phyloP scores from a whole-genome alignment of 1,140 invertebrate genomes.

The Neodiprion fabricii region DNA sequence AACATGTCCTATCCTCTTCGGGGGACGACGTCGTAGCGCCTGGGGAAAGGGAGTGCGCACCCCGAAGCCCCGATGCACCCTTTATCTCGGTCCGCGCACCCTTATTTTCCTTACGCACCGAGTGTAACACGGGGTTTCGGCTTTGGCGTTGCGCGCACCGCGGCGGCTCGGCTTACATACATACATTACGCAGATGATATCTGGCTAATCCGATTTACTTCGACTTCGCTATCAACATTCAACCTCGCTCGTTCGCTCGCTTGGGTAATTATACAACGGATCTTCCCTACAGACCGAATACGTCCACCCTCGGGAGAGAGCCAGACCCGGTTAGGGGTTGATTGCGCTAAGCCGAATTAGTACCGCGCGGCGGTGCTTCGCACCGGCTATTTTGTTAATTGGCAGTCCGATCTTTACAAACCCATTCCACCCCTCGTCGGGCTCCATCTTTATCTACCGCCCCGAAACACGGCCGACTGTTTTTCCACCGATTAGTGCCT shows the following conservation, averaged over 20 bases:
- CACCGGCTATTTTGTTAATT: slow-evolving; percentile 19
- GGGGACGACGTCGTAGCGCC: slow-evolving; percentile 38
- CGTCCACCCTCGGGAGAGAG: slow-evolving; percentile 35
- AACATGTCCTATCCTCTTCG: slow-evolving; percentile 58
- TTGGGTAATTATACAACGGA: slow-evolving; percentile 54
- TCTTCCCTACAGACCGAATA: slow-evolving; percentile 25
- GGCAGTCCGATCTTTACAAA: slow-evolving; percentile 7
- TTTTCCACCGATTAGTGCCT: too few relatives aligned
- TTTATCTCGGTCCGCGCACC: slow-evolving; percentile 59
- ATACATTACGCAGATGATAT: slow-evolving; percentile 62
- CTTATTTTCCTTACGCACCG: slow-evolving; percentile 46
- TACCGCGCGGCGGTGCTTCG: not conserved
- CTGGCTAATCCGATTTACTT: slow-evolving; percentile 62
- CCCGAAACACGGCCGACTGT: too few relatives aligned
- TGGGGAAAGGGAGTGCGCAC: slow-evolving; percentile 17
- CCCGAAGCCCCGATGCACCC: slow-evolving; percentile 45
- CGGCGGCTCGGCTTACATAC: slow-evolving; percentile 33
- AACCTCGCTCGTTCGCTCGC: slow-evolving; percentile 36
- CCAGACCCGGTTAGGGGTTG: slow-evolving; percentile 40
- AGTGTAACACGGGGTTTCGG: slow-evolving; percentile 23
- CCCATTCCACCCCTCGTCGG: not conserved
- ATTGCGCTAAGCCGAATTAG: slow-evolving; percentile 37
- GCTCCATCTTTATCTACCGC: not conserved
- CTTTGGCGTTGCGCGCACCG: not conserved
- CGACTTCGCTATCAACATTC: slow-evolving; percentile 60